Evolutionary conservation across 2,888 invertebrate genomes (phyloP), one percentile per base, ranked within the genome.

Genomic region (Cataglyphis livida): DNA sequence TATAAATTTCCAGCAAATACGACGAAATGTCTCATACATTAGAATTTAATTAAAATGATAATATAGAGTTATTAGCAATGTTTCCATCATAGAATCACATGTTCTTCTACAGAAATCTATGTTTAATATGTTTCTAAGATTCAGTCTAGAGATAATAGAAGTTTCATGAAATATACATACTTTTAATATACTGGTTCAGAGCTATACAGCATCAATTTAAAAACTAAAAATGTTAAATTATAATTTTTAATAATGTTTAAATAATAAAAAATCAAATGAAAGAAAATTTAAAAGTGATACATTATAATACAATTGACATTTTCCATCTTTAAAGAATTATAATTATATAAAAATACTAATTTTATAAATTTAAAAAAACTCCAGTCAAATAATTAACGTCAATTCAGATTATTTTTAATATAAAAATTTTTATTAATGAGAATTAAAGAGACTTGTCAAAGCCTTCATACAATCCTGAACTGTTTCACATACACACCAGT

Each of bases 41-140:
- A 66, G 28, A 38, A 41, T 66, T 21, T 38, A 41, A 66, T 66
- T 76, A 41, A 54, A 41, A 54, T 41, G 54, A 28, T 66, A 76
- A 66, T 57, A 51, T 51, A 51, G 28, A 64, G 64, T 21, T 57
- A 21, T 18, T 18, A 57, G 54, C 25, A 54, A 21, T 10, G 25
- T 65, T 76, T 76, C 12, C 7, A 51, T 0, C n/a, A 0, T 10
- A 61, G 62, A 61, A 74, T n/a, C 32, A 32, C 15, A 1, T 3
- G 6, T 25, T 48, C 1, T 38, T 21, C 35, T 35, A n/a, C 3
- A 15, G 21, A 21, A n/a, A n/a, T 32, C 2, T 48, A 18, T 44
- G 3, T 62, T 35, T 62, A 28, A 18, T n/a, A 62, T 25, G 41
- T 25, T 25, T 15, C 3, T 28, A 38, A 65, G 10, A 38, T 10